Conservation (phyloP, 2,113 vertebrate species). For the Sterna hirundo region DNA sequence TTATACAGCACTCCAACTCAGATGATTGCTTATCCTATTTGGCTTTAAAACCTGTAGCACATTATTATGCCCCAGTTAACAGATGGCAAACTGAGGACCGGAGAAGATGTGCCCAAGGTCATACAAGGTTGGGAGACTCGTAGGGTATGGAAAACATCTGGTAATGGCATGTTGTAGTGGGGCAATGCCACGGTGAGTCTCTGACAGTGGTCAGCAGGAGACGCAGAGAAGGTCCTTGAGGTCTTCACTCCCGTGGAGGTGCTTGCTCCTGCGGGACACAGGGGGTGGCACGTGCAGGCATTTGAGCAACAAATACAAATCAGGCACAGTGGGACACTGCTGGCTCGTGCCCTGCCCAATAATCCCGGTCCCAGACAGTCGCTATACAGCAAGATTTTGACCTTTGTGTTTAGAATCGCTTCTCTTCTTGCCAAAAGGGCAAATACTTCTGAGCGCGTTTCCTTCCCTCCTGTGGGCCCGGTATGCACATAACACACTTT, state of each 20-base stretch:
- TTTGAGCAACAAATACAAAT: not conserved
- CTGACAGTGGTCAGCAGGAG: not conserved
- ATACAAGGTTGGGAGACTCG: not conserved
- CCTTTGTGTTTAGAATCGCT: constrained; percentile 15
- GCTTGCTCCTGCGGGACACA: not conserved
- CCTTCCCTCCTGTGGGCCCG: not conserved
- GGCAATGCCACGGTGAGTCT: not conserved
- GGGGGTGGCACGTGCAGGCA: accelerated
- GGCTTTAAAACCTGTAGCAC: constrained; percentile 54
- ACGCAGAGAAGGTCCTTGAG: not conserved
- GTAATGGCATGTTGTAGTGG: not conserved
- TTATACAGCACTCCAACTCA: not conserved
- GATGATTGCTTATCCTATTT: constrained; percentile 45
- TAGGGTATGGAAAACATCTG: constrained; percentile 22
- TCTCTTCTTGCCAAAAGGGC: constrained; percentile 35
- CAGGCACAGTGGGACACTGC: not conserved
- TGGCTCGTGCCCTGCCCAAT: not conserved
- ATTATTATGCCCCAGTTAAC: constrained; percentile 54
- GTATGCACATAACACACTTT: not conserved
- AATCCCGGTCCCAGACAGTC: not conserved
- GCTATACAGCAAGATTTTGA: not conserved
- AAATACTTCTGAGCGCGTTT: constrained; percentile 25
- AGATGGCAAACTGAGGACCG: constrained; percentile 55
- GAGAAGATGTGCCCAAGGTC: constrained; percentile 45
- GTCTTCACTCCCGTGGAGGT: not conserved